Conservation (phyloP, 2,113 vertebrate genomes). For the Caracal caracal region DNA sequence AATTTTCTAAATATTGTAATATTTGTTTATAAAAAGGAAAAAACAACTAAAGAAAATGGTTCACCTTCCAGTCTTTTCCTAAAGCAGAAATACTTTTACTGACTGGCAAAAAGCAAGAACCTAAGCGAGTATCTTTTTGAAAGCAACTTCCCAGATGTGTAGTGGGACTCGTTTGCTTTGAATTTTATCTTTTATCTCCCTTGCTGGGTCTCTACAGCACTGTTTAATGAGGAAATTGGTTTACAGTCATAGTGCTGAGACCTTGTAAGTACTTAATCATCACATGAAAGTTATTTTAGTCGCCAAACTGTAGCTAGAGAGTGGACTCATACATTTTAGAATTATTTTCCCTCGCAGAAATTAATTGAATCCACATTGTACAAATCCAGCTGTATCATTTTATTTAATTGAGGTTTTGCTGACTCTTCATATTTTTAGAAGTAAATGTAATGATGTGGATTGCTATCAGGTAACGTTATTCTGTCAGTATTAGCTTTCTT, state of each 20-base stretch:
- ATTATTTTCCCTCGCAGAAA: neutral
- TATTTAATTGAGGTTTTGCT: neutral
- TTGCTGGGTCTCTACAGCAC: neutral
- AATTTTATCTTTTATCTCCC: neutral
- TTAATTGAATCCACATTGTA: neutral
- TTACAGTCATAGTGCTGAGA: neutral
- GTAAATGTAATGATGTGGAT: neutral
- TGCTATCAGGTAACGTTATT: neutral
- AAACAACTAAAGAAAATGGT: neutral
- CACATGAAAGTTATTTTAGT: neutral
- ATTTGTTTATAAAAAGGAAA: neutral
- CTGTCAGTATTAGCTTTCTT: neutral
- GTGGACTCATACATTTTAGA: neutral
- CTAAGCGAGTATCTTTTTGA: neutral
- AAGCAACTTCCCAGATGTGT: neutral
- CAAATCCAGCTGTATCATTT: neutral
- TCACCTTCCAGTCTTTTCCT: neutral
- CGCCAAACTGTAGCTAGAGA: neutral
- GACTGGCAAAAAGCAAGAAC: neutral
- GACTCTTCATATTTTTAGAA: neutral
- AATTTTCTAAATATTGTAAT: neutral
- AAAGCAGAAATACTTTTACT: neutral
- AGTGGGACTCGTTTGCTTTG: neutral
- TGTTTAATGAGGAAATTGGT: neutral
- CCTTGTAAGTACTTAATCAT: neutral